Conservation (phyloP, 2,888 invertebrate genomes). For the Shargacucullia verbasci region DNA sequence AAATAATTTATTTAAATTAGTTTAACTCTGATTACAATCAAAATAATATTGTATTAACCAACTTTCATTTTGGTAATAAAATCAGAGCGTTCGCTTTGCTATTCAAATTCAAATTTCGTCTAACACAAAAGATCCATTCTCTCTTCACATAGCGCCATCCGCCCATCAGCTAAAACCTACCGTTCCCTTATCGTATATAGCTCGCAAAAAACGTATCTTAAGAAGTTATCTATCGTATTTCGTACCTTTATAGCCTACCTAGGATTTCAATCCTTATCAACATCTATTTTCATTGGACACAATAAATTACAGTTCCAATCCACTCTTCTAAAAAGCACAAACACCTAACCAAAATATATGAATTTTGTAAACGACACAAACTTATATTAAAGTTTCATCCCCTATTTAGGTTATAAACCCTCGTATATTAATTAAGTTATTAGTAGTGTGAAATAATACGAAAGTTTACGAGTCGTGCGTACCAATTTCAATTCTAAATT, state of each 20-base stretch:
- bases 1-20: constrained; percentile 47
- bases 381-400: constrained; percentile 43
- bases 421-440: constrained; percentile 53
- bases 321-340: constrained; percentile 28
- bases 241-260: constrained; percentile 49
- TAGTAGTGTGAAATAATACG: constrained; percentile 46
- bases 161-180: constrained; percentile 40
- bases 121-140: constrained; percentile 54
- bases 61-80: constrained; percentile 50
- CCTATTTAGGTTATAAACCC: constrained; percentile 33
- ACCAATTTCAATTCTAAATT: constrained; percentile 42
- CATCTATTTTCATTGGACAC: constrained; percentile 43
- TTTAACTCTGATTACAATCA: constrained; percentile 40
- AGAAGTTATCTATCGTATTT: constrained; percentile 52
- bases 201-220: constrained; percentile 53
- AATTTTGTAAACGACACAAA: constrained; percentile 34
- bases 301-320: constrained; percentile 44
- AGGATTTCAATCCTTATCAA: constrained; percentile 51
- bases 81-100: constrained; percentile 33
- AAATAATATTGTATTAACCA: constrained; percentile 41
- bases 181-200: constrained; percentile 50
- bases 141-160: constrained; percentile 40
- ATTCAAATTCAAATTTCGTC: constrained; percentile 55
- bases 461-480: constrained; percentile 38
- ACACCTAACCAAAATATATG: constrained; percentile 19